Evolutionary conservation across 2,888 invertebrate genomes (phyloP), one percentile per base, ranked within the genome.

Genomic region (Chrysopilus asiliformis): DNA sequence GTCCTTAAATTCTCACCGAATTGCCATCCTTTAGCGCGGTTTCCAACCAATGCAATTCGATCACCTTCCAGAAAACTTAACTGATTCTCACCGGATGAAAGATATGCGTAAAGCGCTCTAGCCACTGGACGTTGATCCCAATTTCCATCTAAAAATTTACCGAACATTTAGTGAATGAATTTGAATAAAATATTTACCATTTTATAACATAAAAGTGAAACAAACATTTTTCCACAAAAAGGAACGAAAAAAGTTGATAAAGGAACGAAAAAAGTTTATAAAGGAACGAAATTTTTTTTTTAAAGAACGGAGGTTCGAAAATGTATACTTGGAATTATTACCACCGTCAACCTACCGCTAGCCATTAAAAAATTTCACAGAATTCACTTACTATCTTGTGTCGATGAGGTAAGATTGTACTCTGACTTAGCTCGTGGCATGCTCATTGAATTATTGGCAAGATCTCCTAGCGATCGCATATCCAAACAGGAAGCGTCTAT

Each of bases 11-110:
- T 93, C 60, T 91, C 90, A n/a, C 93, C 93, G 53, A 90, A 93
- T 64, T 93, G 91, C 93, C 93, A 93, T 16, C 93, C 93, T 58
- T 91, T 91, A 47, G 86, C 87, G 48, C 86, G 73, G 51, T 87
- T 89, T 15, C 91, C 93, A 50, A 90, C 79, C 45, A 91, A 64
- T 6, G 85, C 81, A 38, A 93, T 79, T 41, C 84, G 71, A 61
- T 93, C 93, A 43, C 87, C 87, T 65, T 90, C 89, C 44, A 82
- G 77, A 66, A 93, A 93, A 56, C 83, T 84, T 42, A 93, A 72
- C 63, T 93, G 91, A 65, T 89, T 90, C 55, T 90, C 91, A 5
- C 89, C 85, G 64, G 68, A 73, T 22, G 89, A 87, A 41, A 86
- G 72, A 60, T 93, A 93, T 12, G 89, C 85, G 57, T 90, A 91